Conservation (phyloP, 2,113 vertebrate species). For the Mirounga angustirostris region DNA sequence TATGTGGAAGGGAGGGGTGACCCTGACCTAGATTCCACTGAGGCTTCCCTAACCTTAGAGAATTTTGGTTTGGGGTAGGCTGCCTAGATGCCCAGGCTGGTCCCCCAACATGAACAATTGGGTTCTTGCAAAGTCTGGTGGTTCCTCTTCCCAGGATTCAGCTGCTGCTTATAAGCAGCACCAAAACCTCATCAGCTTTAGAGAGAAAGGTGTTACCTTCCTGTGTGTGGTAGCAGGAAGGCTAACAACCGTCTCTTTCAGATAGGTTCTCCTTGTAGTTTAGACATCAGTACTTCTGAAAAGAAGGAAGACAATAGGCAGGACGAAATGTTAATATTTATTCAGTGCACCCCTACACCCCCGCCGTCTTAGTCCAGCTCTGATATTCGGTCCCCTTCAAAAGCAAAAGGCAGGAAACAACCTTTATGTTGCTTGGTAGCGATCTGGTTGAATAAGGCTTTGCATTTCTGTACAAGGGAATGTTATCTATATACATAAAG, state of each 20-base stretch:
- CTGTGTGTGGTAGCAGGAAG: background rate
- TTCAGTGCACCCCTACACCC: background rate
- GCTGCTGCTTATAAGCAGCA: background rate
- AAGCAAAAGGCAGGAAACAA: slow-evolving; percentile 22
- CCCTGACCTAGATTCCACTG: background rate
- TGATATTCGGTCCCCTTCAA: background rate
- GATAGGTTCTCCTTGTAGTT: background rate
- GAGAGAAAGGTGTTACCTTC: background rate
- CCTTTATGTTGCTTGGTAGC: background rate
- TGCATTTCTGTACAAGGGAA: background rate
- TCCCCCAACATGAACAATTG: background rate
- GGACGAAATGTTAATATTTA: background rate
- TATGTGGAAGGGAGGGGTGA: background rate
- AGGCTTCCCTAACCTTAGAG: background rate
- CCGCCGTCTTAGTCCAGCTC: background rate
- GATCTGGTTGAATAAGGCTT: background rate
- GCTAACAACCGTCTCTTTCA: background rate
- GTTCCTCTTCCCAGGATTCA: background rate
- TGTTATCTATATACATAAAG: background rate
- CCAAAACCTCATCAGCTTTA: background rate
- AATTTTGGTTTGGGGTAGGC: background rate
- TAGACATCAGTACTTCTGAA: background rate
- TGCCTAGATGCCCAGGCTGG: background rate
- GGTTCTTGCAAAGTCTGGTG: background rate
- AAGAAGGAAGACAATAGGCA: background rate